Evolutionary conservation across 2,888 invertebrate species (phyloP).

Genomic region (Zaprionus bogoriensis): DNA sequence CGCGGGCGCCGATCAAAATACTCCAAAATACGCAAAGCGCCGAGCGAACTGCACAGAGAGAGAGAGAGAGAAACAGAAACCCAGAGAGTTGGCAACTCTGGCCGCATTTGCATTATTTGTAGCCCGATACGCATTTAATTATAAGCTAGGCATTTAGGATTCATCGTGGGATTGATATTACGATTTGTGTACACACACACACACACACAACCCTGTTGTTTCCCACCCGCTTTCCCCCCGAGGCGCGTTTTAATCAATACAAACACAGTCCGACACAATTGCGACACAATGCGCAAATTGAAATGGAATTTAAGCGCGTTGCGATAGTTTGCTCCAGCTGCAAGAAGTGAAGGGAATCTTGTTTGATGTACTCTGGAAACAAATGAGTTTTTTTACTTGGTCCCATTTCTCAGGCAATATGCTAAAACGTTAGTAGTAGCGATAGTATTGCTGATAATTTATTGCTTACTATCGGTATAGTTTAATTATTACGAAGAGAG

Average conservation of each 20-base stretch:
- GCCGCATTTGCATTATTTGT: slow-evolving; percentile 67
- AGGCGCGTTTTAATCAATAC: slow-evolving; percentile 19
- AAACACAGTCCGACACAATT: not conserved
- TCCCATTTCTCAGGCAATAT: too few species aligned
- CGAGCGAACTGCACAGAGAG: slow-evolving; percentile 20
- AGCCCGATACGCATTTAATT: slow-evolving; percentile 72
- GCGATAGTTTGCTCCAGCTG: not conserved
- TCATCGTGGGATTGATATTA: slow-evolving; percentile 24
- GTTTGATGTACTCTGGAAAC: not conserved
- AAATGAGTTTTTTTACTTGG: too few species aligned
- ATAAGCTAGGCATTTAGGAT: slow-evolving; percentile 35
- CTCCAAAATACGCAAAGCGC: slow-evolving; percentile 67
- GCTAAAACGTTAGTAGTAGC: too few species aligned
- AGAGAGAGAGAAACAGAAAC: not conserved
- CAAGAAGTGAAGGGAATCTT: too few species aligned
- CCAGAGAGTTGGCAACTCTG: slow-evolving; percentile 7
- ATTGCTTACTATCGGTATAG: too few species aligned
- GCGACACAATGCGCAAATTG: not conserved
- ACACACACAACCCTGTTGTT: not conserved
- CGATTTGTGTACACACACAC: not conserved
- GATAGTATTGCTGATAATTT: too few species aligned
- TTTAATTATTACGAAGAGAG: too few species aligned
- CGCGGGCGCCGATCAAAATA: slow-evolving; percentile 34
- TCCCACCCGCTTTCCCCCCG: not conserved
- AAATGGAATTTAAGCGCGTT: not conserved